These are phyloP conservation scores for Pitta sordida DNA, from an alignment of 2,113 vertebrate genomes.

Conservation along the genomic window DNA sequence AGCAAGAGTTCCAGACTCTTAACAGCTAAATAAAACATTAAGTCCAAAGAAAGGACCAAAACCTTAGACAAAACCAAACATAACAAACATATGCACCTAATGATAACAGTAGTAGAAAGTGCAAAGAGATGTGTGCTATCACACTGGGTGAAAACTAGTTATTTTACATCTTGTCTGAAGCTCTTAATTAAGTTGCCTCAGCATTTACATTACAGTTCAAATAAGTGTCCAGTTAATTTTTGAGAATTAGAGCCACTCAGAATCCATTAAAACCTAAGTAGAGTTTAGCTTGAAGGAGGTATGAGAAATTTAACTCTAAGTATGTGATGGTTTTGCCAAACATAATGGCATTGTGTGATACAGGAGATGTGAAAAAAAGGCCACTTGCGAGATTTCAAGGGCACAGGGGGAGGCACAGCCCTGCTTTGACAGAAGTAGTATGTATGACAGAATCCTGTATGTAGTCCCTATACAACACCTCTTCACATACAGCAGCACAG, in stretches of 20 bases:
- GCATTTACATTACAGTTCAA: not conserved
- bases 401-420: not conserved
- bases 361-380: not conserved
- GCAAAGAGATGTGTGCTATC: not conserved
- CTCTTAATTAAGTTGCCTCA: not conserved
- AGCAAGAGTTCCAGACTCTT: not conserved
- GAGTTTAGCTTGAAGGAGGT: not conserved
- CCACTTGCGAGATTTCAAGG: not conserved
- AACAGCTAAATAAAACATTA: not conserved
- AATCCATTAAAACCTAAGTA: not conserved
- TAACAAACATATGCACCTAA: not conserved
- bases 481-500: accelerated
- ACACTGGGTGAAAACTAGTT: not conserved
- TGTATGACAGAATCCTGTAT: not conserved
- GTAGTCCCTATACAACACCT: not conserved
- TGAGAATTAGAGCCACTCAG: not conserved
- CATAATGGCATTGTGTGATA: accelerated
- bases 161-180: not conserved
- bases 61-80: not conserved
- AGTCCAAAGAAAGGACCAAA: not conserved
- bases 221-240: not conserved
- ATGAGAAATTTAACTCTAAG: not conserved
- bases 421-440: no score
- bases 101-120: not conserved
- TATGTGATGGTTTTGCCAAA: not conserved